These are phyloP conservation scores for Zaprionus davidi DNA, from an alignment of 1,140 invertebrate species.

Conservation along the genomic window DNA sequence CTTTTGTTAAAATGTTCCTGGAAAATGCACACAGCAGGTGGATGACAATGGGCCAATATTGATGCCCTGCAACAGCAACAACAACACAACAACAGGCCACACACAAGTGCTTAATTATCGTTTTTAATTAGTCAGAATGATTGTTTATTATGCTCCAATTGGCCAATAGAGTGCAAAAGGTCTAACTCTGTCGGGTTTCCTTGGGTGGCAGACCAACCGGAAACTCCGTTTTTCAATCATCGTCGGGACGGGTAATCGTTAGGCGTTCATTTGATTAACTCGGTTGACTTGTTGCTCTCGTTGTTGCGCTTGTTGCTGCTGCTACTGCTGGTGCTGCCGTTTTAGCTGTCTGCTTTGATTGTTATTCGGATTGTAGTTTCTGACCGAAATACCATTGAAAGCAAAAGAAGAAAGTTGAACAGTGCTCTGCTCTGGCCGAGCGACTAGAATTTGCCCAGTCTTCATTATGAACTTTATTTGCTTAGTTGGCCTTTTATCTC, in stretches of 20 bases:
- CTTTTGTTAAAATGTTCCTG: constrained; percentile 35
- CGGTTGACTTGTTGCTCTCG: neutral
- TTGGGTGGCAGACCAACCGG: constrained; percentile 55
- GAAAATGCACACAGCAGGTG: constrained; percentile 26
- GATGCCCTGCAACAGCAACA: neutral
- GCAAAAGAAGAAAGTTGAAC: constrained; percentile 79
- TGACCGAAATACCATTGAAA: constrained; percentile 82
- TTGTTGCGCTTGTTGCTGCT: neutral
- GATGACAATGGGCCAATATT: constrained; percentile 26
- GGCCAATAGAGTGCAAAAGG: neutral
- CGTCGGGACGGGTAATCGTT: constrained; percentile 35
- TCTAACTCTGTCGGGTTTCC: neutral
- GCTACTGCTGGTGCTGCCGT: neutral
- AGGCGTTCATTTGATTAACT: constrained; percentile 28
- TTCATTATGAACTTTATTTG: constrained; percentile 55
- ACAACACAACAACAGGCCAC: neutral
- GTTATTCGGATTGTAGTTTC: constrained; percentile 53
- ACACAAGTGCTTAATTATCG: constrained; percentile 57
- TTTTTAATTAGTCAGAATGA: constrained; percentile 59
- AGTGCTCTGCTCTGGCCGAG: constrained; percentile 34
- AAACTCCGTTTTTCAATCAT: constrained; percentile 75
- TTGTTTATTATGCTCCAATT: constrained; percentile 49
- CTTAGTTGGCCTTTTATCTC: constrained; percentile 73
- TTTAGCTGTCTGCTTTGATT: constrained; percentile 18
- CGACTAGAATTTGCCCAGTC: constrained; percentile 45